phyloP scores from a whole-genome alignment of 2,113 vertebrate genomes.

The Panthera leo region DNA sequence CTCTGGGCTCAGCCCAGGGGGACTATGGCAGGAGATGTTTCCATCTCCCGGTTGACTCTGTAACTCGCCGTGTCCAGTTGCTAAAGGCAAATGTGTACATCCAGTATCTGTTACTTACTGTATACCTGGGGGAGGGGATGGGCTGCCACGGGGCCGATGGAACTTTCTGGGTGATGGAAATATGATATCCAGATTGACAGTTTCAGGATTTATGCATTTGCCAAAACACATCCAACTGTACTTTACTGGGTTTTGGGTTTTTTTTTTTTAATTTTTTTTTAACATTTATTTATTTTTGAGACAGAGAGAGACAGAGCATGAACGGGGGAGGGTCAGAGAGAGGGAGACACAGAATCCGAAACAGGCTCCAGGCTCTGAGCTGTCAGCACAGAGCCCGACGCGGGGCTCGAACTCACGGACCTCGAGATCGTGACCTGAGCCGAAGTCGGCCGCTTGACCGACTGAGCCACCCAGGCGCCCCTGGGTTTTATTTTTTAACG shows the following conservation, averaged over 20 bases:
- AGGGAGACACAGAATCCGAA: too few relatives aligned
- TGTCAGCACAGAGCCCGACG: too few relatives aligned
- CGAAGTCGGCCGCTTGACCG: too few relatives aligned
- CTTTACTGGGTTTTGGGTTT: not conserved
- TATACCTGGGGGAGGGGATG: not conserved
- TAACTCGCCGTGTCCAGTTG: not conserved
- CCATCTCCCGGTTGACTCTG: not conserved
- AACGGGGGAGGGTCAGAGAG: too few relatives aligned
- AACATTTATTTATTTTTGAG: too few relatives aligned
- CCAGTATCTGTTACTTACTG: not conserved
- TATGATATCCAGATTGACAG: not conserved
- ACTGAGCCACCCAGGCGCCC: too few relatives aligned
- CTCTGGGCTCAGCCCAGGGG: not conserved
- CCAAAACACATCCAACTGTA: not conserved
- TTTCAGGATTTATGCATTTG: not conserved
- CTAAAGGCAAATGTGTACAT: not conserved
- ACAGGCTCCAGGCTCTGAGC: too few relatives aligned
- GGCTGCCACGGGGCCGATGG: not conserved
- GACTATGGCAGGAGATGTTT: too few relatives aligned
- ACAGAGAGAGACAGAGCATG: too few relatives aligned
- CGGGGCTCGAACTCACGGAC: rapidly evolving
- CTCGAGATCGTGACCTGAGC: too few relatives aligned
- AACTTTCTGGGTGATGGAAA: not conserved
- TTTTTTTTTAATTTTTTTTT: too few relatives aligned
- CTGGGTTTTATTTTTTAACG: too few relatives aligned